Evolutionary conservation across 2,797 vertebrate species (phyloP).

Genomic region (Chelon labrosus): DNA sequence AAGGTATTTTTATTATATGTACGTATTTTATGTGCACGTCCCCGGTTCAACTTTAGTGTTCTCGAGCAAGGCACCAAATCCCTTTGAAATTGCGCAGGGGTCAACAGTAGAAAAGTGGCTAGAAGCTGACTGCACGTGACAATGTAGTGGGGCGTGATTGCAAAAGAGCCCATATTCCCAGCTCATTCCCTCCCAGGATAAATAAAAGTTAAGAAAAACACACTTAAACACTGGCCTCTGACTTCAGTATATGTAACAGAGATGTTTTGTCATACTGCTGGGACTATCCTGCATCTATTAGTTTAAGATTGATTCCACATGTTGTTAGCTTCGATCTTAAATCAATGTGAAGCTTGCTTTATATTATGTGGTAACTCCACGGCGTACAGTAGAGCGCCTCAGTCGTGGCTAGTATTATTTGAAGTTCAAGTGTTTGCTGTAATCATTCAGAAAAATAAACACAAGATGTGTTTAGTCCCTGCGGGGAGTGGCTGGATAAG

Average conservation of each 20-base stretch:
- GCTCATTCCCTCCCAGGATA: slow-evolving; percentile 44
- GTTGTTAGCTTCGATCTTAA: slow-evolving; percentile 34
- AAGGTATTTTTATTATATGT: slow-evolving; percentile 59
- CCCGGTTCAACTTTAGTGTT: slow-evolving; percentile 34
- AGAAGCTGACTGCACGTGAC: slow-evolving; percentile 42
- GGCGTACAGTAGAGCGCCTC: slow-evolving; percentile 5
- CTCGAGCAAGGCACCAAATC: slow-evolving; percentile 42
- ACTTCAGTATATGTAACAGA: slow-evolving; percentile 33
- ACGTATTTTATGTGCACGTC: slow-evolving; percentile 18
- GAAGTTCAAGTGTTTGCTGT: slow-evolving; percentile 2
- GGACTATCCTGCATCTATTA: slow-evolving; percentile 46
- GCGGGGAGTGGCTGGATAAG: background rate
- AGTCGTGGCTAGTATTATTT: slow-evolving; percentile 13
- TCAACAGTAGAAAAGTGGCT: slow-evolving; percentile 29
- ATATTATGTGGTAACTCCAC: slow-evolving; percentile 20
- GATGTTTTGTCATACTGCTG: slow-evolving; percentile 35
- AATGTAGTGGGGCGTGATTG: slow-evolving; percentile 46
- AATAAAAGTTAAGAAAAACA: slow-evolving; percentile 51
- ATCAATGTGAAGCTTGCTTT: slow-evolving; percentile 47
- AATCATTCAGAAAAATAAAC: slow-evolving; percentile 40
- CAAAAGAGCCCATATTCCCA: slow-evolving; percentile 48
- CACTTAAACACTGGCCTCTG: slow-evolving; percentile 39
- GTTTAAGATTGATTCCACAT: slow-evolving; percentile 51
- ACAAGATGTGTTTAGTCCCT: slow-evolving; percentile 16
- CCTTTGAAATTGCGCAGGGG: background rate